Evolutionary conservation across 2,888 invertebrate genomes (phyloP), one percentile per base, ranked within the genome.

Genomic region (Dolichopus griseipennis): DNA sequence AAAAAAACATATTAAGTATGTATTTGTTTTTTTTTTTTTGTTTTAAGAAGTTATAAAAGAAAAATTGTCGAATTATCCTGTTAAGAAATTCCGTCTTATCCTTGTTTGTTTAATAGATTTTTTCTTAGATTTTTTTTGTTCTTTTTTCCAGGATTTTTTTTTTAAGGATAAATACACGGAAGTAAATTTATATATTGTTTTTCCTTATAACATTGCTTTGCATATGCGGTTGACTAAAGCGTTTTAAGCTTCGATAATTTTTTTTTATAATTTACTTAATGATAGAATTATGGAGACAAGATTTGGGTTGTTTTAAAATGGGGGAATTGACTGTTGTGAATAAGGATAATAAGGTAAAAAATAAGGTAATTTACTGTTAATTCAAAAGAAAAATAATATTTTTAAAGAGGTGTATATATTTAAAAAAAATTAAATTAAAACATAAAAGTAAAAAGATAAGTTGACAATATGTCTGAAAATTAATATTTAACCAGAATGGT

Each of bases 11-110:
- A n/a, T n/a, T n/a, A n/a, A n/a, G n/a, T n/a, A n/a, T n/a, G n/a
- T n/a, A n/a, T n/a, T n/a, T 8, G 43, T 43, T 43, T n/a, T n/a
- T n/a, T n/a, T n/a, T n/a, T n/a, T n/a, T n/a, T n/a, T n/a, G n/a
- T n/a, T n/a, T n/a, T n/a, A n/a, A n/a, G n/a, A 52, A 52, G 52
- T 52, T 52, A 52, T 52, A 52, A 41, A 52, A n/a, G n/a, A 52
- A 52, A 63, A 63, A 63, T 63, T 63, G 63, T 27, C 63, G 63
- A 63, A 63, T 63, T 63, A 63, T 63, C 63, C 63, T 63, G 27
- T 63, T 63, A 63, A 63, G 27, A 52, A 52, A 52, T 52, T 52
- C 52, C 52, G 52, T 27, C 27, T 63, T 63, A 63, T 63, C 63
- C 63, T 63, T 63, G 27, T 63, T 63, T 63, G 27, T 63, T 27